Conservation (phyloP, 2,113 vertebrate species). For the Pithys albifrons region DNA sequence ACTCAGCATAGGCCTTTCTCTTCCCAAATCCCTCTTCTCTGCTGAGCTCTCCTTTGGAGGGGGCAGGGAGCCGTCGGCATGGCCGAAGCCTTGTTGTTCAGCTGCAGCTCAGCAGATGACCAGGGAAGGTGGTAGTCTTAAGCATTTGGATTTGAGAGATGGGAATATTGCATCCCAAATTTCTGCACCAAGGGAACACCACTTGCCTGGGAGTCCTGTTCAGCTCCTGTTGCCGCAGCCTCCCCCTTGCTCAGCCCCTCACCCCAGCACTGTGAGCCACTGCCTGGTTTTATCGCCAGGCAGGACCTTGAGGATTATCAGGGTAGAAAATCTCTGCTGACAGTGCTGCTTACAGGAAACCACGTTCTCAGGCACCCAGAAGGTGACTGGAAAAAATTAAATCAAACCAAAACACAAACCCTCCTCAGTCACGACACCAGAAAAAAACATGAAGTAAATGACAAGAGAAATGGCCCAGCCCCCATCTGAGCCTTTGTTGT, state of each 20-base stretch:
- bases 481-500: accelerated
- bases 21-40: neutral
- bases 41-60: neutral
- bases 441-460: neutral
- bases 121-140: too few species aligned
- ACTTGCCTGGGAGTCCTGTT: accelerated
- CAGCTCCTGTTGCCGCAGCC: neutral
- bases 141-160: neutral
- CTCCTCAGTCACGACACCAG: neutral
- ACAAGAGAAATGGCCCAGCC: neutral
- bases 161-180: neutral
- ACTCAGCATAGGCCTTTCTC: accelerated
- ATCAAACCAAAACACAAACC: neutral
- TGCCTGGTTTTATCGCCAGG: neutral
- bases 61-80: neutral
- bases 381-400: neutral
- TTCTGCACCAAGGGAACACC: neutral
- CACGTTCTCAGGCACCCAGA: neutral
- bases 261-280: neutral
- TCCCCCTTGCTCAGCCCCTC: neutral
- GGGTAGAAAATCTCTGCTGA: neutral
- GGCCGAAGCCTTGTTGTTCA: neutral
- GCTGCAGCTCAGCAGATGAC: neutral
- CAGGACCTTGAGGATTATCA: accelerated
- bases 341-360: neutral